Base-by-base conservation (phyloP, 2,797 vertebrate species). In the Sebastes umbrosus region DNA sequence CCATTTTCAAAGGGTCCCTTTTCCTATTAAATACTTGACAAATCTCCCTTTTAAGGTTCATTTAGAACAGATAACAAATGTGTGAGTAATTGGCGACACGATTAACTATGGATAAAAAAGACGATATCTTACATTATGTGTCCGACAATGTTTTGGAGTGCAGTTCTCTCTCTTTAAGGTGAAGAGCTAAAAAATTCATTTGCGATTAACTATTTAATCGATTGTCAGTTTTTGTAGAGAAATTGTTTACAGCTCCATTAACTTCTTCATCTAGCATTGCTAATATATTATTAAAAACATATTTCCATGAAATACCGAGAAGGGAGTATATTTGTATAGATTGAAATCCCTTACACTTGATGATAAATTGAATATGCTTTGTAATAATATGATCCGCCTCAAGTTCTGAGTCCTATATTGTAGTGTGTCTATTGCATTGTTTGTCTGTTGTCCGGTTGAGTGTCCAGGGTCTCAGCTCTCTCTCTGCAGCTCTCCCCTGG, bases 391-490 rank as follows among this genome's bases (percentile, higher is more conserved):
- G 12, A 9, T 13, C 63, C 64, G 27, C 0, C 24, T 50, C 31
- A 14, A 14, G 58, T 80, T 50, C 27, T 66, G 24, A 58, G 22
- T 43, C 12, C 1, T 29, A 27, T 46, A 54, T 22, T 75, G 13
- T 58, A 32, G 62, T 70, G 31, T 82, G 32, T 88, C 14, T 86
- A 73, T 93, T 94, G 66, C 85, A 83, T 83, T 84, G 84, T 82
- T 14, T 91, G 86, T 87, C 94, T 94, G 81, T 81, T 77, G 55
- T 82, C 65, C 80, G 77, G 89, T 90, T 91, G 92, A 94, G 94
- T 89, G 94, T 95, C 95, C 94, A 92, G 94, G 95, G 95, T 54
- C 83, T 82, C 79, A 64, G 95, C 95, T 95, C 95, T 96, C 95
- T 96, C 92, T 96, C 75, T 76, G 62, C 78, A 73, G 78, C 74